Evolutionary conservation across 2,797 vertebrate species (phyloP), one percentile per base, ranked within the genome.

Genomic region (Stomatorhinus walkeri): DNA sequence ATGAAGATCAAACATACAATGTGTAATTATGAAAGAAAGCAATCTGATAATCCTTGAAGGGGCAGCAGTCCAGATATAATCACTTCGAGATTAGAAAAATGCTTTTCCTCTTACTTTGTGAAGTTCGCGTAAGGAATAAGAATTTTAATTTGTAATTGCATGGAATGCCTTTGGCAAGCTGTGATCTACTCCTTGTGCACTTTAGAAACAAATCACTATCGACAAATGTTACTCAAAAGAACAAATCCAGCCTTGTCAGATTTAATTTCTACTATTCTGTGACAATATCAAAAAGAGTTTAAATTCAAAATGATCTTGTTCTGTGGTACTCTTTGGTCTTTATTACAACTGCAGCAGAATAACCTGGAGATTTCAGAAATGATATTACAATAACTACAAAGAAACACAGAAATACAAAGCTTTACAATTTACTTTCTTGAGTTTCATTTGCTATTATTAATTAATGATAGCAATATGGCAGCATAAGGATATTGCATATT

Each of bases 1-100:
- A 97, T 96, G 95, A 96, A 97, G 97, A 99, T 99, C 98, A 99
- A 99, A 99, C 96, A 98, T 93, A 96, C 96, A 94, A 94, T 91
- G 94, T 94, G 97, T 97, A 97, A 98, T 98, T 97, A 98, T 97
- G 97, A 97, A 97, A 96, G 95, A 96, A 97, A 95, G 96, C 96
- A 97, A 97, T 97, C 95, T 96, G 96, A 96, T 95, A 96, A 95
- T 95, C 94, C 95, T 95, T 91, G 93, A 95, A 95, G 94, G 96
- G 94, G 95, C 95, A 95, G 95, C 93, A 93, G 92, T 94, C 94
- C 95, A 96, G 95, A 96, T 97, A 94, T 96, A 97, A 98, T 97
- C 95, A 97, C 95, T 95, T 94, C 91, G 90, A 95, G 95, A 97
- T 96, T 94, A 95, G 94, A 95, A 95, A 92, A 88, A 88, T 3